These are phyloP conservation scores for Procambarus clarkii DNA, from an alignment of 1,140 invertebrate genomes.

Conservation along the genomic window DNA sequence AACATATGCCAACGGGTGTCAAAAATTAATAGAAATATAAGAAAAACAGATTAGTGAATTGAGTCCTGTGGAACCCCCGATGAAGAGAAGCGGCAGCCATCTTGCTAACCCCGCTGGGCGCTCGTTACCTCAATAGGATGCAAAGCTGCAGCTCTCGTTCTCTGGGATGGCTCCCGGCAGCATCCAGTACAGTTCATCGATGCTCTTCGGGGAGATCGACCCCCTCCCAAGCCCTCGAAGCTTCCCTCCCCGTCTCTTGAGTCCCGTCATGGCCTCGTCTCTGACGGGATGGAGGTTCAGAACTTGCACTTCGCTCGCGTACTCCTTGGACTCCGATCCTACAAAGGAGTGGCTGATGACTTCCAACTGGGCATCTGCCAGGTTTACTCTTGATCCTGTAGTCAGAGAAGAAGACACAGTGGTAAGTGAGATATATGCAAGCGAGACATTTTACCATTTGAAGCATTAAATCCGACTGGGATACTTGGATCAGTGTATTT, in stretches of 20 bases:
- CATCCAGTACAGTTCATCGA: conserved; percentile 1
- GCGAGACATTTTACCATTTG: too few species aligned
- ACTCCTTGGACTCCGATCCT: not conserved
- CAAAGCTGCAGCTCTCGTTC: too few species aligned
- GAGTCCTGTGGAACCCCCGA: too few species aligned
- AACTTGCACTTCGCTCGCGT: not conserved
- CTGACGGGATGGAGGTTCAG: not conserved
- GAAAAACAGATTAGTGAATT: too few species aligned
- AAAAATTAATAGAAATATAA: too few species aligned
- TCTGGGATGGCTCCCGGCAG: not conserved
- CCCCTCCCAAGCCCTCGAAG: not conserved
- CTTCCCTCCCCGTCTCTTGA: not conserved
- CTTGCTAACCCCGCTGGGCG: too few species aligned
- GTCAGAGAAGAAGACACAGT: not conserved
- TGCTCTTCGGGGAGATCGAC: not conserved
- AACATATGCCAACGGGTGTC: too few species aligned
- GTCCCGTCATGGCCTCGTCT: not conserved
- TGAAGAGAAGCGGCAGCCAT: too few species aligned
- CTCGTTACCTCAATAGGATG: too few species aligned
- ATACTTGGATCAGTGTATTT: too few species aligned
- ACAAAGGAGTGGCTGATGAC: not conserved
- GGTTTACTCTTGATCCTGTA: not conserved
- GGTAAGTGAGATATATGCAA: not conserved
- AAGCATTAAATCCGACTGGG: too few species aligned
- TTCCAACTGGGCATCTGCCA: not conserved